Evolutionary conservation across 1,140 invertebrate genomes (phyloP), one percentile per base, ranked within the genome.

Genomic region (Propsilocerus akamusi): DNA sequence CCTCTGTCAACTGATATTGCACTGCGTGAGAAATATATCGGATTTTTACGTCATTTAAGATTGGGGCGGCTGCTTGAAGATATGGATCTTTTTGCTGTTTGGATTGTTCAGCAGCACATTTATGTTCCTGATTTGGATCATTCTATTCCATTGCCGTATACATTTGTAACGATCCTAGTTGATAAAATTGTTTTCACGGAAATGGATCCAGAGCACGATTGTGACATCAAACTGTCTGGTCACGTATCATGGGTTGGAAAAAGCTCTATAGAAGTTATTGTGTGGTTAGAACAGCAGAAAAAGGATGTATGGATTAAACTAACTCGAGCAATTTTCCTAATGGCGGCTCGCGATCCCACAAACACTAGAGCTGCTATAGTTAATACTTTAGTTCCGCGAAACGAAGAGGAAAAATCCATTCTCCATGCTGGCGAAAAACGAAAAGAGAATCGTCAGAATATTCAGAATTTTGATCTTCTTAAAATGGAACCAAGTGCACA

Each of bases 1-100:
- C 83, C 84, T 0, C 59, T 88, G 2, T 74, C 71, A n/a, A 67
- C 65, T 2, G 70, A 85, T 61, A 54, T 64, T 2, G 53, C 56
- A 4, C 58, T 84, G 7, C 72, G 81, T 54, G 76, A 86, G 52
- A 76, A 78, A 57, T 87, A 87, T 62, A 68, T 78, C 2, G 79
- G 77, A 10, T 74, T 72, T 55, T 60, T 73, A 52, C 75, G 80
- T 2, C 68, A 70, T 51, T 75, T 86, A 4, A 67, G 85, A 51
- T 64, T 83, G 54, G 84, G 84, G 10, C 66, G 83, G 51, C 66
- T 88, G 3, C 61, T 87, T 49, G 84, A 88, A 67, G 83, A 87
- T 61, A 74, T 88, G 65, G 84, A 88, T 64, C 72, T 82, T 50
- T 84, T 87, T 73, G 81, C 82, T 57, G 62, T 57, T 12, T 78